Evolutionary conservation across 2,797 vertebrate genomes (phyloP), one percentile per base, ranked within the genome.

Genomic region (Diglossa cyanea): DNA sequence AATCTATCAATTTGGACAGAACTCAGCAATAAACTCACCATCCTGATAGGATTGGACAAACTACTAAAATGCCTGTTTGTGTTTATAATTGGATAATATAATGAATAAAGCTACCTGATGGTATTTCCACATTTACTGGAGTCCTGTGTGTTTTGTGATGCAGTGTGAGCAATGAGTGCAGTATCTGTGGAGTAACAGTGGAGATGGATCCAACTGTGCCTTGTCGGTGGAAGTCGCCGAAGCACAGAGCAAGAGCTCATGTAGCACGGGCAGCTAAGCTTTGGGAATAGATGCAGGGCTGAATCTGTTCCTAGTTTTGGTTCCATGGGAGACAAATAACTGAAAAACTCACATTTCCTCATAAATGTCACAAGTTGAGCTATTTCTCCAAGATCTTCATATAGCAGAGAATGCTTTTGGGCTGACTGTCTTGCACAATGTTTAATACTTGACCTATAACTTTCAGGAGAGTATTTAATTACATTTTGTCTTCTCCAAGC

Each of bases 131-230:
- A 12, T 42, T 48, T 61, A 28, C 50, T 2, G 5, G 40, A 25
- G 9, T 75, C 58, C 37, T 23, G 0, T 12, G 10, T 20, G n/a
- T 47, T 76, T 68, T 72, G 28, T 47, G 19, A 31, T 40, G 35
- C 65, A 33, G 3, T 0, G 8, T 5, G 12, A 66, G 13, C 44
- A 78, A 48, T 28, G 51, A 45, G 44, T 73, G n/a, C 12, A 48
- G 3, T 35, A 13, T 39, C 40, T 75, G 18, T 50, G 31, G 62
- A 33, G 19, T 33, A 8, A 1, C 31, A 6, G 23, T 48, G 30
- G 40, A 83, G 61, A 37, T 5, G 8, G 28, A 58, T 33, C 47
- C 0, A 0, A 23, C 37, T 0, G 0, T 0, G 13, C 31, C 63
- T n/a, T 16, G 26, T 67, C 40, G 30, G 1, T 55, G 44, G 37